Evolutionary conservation across 2,888 invertebrate genomes (phyloP), one percentile per base, ranked within the genome.

Genomic region (Platynereis dumerilii): DNA sequence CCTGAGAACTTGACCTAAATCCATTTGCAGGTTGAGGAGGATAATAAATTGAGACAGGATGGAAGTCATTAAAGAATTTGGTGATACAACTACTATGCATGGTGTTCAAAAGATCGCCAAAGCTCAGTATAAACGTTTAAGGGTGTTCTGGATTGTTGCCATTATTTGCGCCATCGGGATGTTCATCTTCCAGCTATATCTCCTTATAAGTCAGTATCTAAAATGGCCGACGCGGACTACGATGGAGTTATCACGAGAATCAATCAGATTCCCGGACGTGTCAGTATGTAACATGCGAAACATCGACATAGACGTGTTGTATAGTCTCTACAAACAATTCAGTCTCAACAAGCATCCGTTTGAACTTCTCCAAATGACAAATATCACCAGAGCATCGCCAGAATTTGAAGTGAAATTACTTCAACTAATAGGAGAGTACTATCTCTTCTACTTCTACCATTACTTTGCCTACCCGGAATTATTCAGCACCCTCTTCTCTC

Each of bases 221-320:
- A 3, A 48, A n/a, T 48, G 22, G 20, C 48, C 48, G 3, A 48
- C 48, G 7, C 5, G 20, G 7, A 48, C 48, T 5, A 48, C n/a
- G n/a, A n/a, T 48, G 22, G 48, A 48, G 22, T 20, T 48, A 22
- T 20, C 48, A 48, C 5, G 48, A 48, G 48, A 48, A 5, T n/a
- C 22, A 20, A 7, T 48, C n/a, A n/a, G 22, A 48, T 48, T 48
- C 22, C 48, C 48, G 7, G 48, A 48, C 17, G 22, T 48, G 5
- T 48, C 48, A 48, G 22, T 48, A n/a, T 48, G 48, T n/a, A 48
- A 48, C 22, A 48, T 48, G 48, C 48, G 48, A 7, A n/a, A 48
- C 22, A 5, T 48, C 22, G 20, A 48, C 22, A n/a, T 48, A 5
- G 48, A 20, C 22, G 48, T 48, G 3, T 48, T 48, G 22, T 20